These are phyloP conservation scores for Leptinotarsa peninsularis DNA, from an alignment of 2,888 invertebrate genomes.

Conservation along the genomic window DNA sequence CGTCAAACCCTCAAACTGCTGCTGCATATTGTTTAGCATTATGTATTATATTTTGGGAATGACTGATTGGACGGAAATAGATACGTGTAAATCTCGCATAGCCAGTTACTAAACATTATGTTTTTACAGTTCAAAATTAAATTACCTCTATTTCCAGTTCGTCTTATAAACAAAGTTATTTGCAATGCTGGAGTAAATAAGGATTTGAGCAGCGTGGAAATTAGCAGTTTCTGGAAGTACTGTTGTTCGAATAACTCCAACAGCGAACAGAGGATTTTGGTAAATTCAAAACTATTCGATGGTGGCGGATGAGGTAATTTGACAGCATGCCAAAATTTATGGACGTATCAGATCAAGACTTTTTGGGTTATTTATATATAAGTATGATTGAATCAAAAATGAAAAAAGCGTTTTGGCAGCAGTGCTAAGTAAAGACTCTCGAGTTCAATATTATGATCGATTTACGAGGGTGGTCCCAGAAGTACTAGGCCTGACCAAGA, in stretches of 20 bases:
- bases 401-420: not conserved
- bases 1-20: not conserved
- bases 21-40: conserved; percentile 23
- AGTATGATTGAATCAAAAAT: not conserved
- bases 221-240: not conserved
- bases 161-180: conserved; percentile 40
- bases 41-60: conserved; percentile 37
- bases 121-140: conserved; percentile 41
- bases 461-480: too few species aligned
- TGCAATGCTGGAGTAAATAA: conserved; percentile 33
- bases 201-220: conserved; percentile 1
- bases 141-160: conserved; percentile 39
- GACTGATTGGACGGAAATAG: conserved; percentile 51
- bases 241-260: not conserved
- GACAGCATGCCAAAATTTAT: conserved; percentile 5
- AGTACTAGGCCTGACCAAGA: too few species aligned
- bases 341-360: not conserved
- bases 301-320: not conserved
- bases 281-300: not conserved
- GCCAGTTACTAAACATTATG: conserved; percentile 44
- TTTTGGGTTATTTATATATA: not conserved
- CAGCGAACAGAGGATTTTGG: not conserved
- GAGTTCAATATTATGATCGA: not conserved
- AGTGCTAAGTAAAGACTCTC: not conserved
- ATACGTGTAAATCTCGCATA: conserved; percentile 46